These are phyloP conservation scores for Lutjanus erythropterus DNA, from an alignment of 2,113 vertebrate genomes.

Conservation along the genomic window DNA sequence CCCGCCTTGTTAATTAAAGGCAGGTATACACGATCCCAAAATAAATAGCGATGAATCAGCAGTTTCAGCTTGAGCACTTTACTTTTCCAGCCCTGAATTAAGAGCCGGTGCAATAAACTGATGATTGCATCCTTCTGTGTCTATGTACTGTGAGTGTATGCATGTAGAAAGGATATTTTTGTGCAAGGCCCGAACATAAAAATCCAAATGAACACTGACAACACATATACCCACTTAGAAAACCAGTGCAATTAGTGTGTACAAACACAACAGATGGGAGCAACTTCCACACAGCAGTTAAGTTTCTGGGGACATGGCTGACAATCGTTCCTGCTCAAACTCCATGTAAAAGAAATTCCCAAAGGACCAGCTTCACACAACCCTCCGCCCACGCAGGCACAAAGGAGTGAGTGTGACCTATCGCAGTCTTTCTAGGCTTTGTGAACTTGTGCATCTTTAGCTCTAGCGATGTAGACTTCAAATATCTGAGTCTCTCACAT, in stretches of 20 bases:
- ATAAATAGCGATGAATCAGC: background rate
- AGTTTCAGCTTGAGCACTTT: background rate
- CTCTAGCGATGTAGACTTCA: slow-evolving; percentile 29
- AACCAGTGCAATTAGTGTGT: background rate
- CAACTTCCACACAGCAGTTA: background rate
- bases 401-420: slow-evolving; percentile 11
- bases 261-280: background rate
- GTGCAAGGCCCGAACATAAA: background rate
- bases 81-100: background rate
- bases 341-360: slow-evolving; percentile 2
- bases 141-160: background rate
- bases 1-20: background rate
- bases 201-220: background rate
- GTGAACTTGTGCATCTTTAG: slow-evolving; percentile 22
- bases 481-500: slow-evolving; percentile 32
- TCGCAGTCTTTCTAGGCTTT: slow-evolving; percentile 18
- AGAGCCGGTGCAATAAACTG: background rate
- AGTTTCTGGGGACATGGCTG: background rate
- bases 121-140: background rate
- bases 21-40: slow-evolving; percentile 6
- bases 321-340: background rate
- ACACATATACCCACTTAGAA: background rate
- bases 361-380: background rate
- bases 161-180: background rate
- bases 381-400: background rate